A percentile compares a stretch with the other conserved stretches of the same genome.
phyloP scores from a whole-genome alignment of 35 echinoderm and acorn worm genomes.

The Hemicentrotus pulcherrimus region DNA sequence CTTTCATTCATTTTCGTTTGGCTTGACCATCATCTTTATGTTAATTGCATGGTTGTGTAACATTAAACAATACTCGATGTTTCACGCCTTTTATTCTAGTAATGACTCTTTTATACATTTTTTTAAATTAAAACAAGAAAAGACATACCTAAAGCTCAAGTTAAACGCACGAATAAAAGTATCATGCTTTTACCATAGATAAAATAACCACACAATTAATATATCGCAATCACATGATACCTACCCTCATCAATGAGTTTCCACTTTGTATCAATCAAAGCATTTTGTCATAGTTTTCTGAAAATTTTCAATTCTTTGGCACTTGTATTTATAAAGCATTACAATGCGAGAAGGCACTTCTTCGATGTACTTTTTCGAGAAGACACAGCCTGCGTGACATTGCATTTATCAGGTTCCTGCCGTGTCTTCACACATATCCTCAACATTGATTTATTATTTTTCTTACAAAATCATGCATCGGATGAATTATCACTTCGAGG shows the following conservation, averaged over 20 bases:
- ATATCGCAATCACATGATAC: not conserved
- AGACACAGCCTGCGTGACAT: not conserved
- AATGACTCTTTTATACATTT: not conserved
- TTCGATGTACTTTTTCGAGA: not conserved
- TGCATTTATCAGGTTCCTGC: not conserved
- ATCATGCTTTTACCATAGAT: no score
- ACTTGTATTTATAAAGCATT: not conserved
- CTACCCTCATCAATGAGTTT: not conserved
- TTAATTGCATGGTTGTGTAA: not conserved
- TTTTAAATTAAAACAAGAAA: not conserved
- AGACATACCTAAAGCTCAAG: not conserved
- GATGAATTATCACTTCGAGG: constrained; percentile 11
- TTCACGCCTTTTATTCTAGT: no score
- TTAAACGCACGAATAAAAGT: not conserved
- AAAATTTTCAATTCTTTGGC: not conserved
- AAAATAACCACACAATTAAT: not conserved
- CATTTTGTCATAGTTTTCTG: not conserved
- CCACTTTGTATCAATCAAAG: not conserved
- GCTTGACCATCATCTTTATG: no score
- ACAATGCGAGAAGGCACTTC: not conserved
- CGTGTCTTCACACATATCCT: not conserved
- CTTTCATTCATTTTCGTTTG: no score
- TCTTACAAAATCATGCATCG: not conserved
- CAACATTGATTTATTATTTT: not conserved
- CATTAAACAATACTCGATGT: no score